These are phyloP conservation scores for Oopsacas minuta DNA, from an alignment of 37 sponge, comb jelly and placozoan species.

Conservation along the genomic window DNA sequence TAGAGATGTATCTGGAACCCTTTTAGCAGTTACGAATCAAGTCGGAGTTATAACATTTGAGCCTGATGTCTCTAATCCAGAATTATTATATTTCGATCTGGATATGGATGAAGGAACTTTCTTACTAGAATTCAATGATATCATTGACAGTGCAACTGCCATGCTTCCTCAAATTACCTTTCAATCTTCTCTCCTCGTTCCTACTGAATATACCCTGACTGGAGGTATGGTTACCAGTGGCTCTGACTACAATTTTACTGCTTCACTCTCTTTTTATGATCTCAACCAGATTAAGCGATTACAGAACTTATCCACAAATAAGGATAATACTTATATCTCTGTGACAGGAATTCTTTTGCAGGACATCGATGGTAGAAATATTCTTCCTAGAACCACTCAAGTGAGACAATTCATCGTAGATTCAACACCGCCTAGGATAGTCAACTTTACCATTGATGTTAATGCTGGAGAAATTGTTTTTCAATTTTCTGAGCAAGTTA, in stretches of 20 bases:
- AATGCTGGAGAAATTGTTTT: not conserved
- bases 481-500: slow-evolving; percentile 22
- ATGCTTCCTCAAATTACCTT: slow-evolving; percentile 14
- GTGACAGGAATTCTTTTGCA: slow-evolving; percentile 35
- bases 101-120: slow-evolving; percentile 48
- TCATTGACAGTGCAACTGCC: slow-evolving; percentile 30
- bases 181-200: not conserved
- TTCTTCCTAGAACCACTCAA: not conserved
- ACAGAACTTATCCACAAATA: slow-evolving; percentile 43
- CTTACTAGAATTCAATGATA: slow-evolving; percentile 38
- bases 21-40: slow-evolving; percentile 26
- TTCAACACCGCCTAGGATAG: slow-evolving; percentile 12
- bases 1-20: slow-evolving; percentile 41
- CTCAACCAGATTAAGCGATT: slow-evolving; percentile 67
- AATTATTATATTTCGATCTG: slow-evolving; percentile 29
- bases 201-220: slow-evolving; percentile 32
- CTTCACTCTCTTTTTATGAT: slow-evolving; percentile 49
- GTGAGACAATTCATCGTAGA: not conserved
- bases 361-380: slow-evolving; percentile 30
- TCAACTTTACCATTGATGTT: slow-evolving; percentile 9
- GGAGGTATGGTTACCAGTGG: slow-evolving; percentile 33
- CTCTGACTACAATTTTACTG: slow-evolving; percentile 19
- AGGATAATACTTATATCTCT: slow-evolving; percentile 45
- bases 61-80: slow-evolving; percentile 46
- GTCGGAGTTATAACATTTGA: slow-evolving; percentile 18